These are phyloP conservation scores for Ormyrus pomaceus DNA, from an alignment of 2,888 invertebrate genomes.

Conservation along the genomic window DNA sequence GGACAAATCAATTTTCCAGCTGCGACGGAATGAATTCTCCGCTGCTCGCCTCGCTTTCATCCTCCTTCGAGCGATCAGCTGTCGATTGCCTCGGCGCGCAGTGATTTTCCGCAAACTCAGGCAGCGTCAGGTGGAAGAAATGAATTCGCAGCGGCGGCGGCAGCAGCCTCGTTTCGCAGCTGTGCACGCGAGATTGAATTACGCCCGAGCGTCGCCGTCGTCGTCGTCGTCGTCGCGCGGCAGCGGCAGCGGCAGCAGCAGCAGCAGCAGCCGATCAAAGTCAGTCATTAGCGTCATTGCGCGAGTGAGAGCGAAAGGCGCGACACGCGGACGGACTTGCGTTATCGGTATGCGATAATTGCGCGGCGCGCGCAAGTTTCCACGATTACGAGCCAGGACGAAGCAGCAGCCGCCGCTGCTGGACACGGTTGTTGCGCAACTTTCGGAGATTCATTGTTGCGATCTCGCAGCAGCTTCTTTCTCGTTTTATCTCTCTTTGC, in stretches of 20 bases:
- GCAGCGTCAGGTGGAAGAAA: too few species aligned
- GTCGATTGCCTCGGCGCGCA: too few species aligned
- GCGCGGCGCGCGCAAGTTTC: not conserved
- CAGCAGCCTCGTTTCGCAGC: too few species aligned
- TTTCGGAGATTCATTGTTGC: slow-evolving; percentile 14
- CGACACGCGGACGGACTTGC: slow-evolving; percentile 12
- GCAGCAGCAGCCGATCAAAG: slow-evolving; percentile 9
- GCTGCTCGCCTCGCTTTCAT: too few species aligned
- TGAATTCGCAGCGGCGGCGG: too few species aligned
- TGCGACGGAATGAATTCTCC: too few species aligned
- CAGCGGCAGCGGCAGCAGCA: too few species aligned
- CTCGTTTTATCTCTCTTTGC: not conserved
- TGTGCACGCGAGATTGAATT: slow-evolving; percentile 2
- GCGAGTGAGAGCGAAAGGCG: slow-evolving; percentile 5
- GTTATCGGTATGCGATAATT: slow-evolving; percentile 48
- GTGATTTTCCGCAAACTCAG: too few species aligned
- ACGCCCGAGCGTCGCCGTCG: not conserved
- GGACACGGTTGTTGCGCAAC: slow-evolving; percentile 1
- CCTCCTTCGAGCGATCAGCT: too few species aligned
- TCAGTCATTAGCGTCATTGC: slow-evolving; percentile 30
- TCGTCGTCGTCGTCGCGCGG: too few species aligned
- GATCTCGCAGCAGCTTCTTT: not conserved
- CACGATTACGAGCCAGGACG: not conserved
- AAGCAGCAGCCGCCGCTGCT: not conserved
- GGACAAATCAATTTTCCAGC: too few species aligned